Base-by-base conservation (phyloP, 2,888 invertebrate genomes). In the Ennomos quercinarius region DNA sequence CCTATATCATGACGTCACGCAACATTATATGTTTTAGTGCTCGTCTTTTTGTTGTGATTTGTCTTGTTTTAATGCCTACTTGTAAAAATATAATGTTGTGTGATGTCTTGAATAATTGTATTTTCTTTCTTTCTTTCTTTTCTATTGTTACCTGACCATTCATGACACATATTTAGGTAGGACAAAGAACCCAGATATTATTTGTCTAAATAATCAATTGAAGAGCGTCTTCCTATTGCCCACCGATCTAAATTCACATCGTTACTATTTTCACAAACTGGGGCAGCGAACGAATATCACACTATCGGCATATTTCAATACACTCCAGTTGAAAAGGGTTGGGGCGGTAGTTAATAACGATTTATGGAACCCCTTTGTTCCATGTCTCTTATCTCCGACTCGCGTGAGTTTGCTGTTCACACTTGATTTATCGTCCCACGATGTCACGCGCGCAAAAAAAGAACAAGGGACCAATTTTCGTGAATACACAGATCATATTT, bases 331-430 rank as follows among this genome's bases (percentile, higher is more conserved):
- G 81, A 84, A 84, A 86, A 82, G 81, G 86, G 84, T 74, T 79
- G 75, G 80, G 80, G 75, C 73, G 81, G 83, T 82, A 86, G 85
- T 88, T 87, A 87, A 89, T 88, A 88, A 87, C 87, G 89, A 91
- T 91, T 90, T 91, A 91, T 89, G 84, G 83, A 82, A 83, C 87
- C 89, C 88, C 87, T 89, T 91, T 90, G 90, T 91, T 88, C 86
- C 81, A 78, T 75, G 78, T 77, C 84, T 87, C 84, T 87, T 90
- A 89, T 91, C 89, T 87, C 72, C 74, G 78, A 80, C 38, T 60
- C 60, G 60, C 79, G 79, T 85, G 87, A 77, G 76, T 71, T 76
- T 81, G 87, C 86, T 85, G 84, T 89, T 89, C 88, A 89, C 83
- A 79, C 75, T 79, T 91, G 90, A 91, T 89, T 88, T 89, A 91